Evolutionary conservation across 2,113 vertebrate species (phyloP), one percentile per base, ranked within the genome.

Genomic region (Seriola aureovittata): DNA sequence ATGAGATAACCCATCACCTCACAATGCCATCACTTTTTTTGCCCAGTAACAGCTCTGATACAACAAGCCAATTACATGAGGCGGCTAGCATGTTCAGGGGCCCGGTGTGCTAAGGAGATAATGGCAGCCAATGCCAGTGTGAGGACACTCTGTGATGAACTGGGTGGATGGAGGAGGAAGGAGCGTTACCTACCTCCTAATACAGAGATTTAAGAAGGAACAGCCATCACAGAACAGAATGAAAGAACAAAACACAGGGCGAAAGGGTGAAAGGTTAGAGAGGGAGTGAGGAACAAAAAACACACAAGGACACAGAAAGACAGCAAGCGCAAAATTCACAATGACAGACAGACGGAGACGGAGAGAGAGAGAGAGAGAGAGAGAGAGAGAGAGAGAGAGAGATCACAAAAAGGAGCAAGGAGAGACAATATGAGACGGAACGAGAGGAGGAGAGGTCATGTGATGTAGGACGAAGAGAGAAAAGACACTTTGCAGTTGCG

Each of bases 121-220:
- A 89, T 25, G 71, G 81, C 73, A 88, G 88, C 82, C 66, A 62
- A 60, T 17, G 80, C 71, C 79, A 40, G 67, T 9, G 48, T 23
- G 59, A 70, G 50, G 55, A 63, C 44, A 40, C 62, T 70, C 65
- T 79, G 71, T 50, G 79, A 80, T 89, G 78, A 65, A 69, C 16
- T 14, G 48, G 58, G 55, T 13, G 29, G 70, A 71, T 14, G 66
- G 66, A 89, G 62, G 79, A 78, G 72, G 81, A 89, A 90, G 85
- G 85, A 92, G 93, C 85, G 91, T 95, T 97, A 97, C 96, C 90
- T 96, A 97, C 96, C 97, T 97, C 97, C 97, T 97, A 96, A 94
- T 74, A 96, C 95, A 97, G 96, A 95, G 95, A 85, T 72, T 81
- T 96, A 96, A 96, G 96, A 92, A 96, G 96, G 96, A 95, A 96